phyloP scores from a whole-genome alignment of 92 coral and sea anemone genomes.

The Epizoanthus scotinus region DNA sequence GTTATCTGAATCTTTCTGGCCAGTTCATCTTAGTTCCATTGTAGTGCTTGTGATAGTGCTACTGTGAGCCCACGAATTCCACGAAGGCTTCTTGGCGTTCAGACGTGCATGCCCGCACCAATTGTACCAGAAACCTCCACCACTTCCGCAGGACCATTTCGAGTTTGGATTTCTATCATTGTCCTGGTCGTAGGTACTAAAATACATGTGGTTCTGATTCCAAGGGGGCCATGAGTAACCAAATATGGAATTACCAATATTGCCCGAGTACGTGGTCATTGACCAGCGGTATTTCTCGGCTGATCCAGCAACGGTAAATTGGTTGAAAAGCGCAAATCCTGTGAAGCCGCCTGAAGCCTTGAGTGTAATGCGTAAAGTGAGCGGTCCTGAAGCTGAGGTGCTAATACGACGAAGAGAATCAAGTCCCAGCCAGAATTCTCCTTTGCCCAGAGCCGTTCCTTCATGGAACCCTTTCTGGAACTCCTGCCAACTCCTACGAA shows the following conservation, averaged over 20 bases:
- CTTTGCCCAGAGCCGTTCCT: neutral
- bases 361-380: neutral
- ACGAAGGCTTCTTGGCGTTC: too few species aligned
- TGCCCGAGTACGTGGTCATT: conserved; percentile 6
- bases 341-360: neutral
- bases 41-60: too few species aligned
- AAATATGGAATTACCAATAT: conserved; percentile 11
- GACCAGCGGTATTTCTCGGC: conserved; percentile 10
- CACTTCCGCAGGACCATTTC: neutral
- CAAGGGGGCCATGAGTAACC: neutral
- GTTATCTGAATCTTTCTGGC: too few species aligned
- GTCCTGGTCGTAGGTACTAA: neutral
- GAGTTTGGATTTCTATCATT: neutral
- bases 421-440: conserved; percentile 14
- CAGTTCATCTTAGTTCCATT: too few species aligned
- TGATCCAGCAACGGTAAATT: neutral
- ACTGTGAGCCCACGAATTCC: too few species aligned
- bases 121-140: neutral
- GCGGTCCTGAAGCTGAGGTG: neutral
- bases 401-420: neutral
- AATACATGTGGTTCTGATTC: neutral
- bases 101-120: too few species aligned
- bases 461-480: conserved; percentile 18
- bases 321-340: neutral
- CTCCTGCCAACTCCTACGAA: conserved; percentile 1